These are phyloP conservation scores for Dipodomys ordii DNA, from an alignment of 2,113 vertebrate species.

Conservation along the genomic window DNA sequence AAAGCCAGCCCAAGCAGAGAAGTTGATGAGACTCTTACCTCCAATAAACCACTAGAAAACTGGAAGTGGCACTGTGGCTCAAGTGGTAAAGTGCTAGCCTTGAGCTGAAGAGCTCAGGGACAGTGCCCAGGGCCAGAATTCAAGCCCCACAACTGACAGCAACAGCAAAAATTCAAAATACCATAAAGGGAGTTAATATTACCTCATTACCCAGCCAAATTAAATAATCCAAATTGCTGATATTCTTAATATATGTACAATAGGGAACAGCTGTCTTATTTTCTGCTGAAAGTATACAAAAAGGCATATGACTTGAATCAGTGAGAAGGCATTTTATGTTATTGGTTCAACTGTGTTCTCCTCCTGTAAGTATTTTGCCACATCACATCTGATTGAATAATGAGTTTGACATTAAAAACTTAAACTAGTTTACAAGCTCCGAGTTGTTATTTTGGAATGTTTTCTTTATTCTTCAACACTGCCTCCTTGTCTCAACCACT, in stretches of 20 bases:
- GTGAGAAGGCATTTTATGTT: background rate
- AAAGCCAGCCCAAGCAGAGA: no score
- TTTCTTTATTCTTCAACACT: background rate
- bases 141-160: no score
- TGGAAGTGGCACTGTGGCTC: no score
- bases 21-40: no score
- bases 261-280: background rate
- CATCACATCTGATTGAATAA: background rate
- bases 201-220: background rate
- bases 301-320: background rate
- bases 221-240: background rate
- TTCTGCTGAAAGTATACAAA: background rate
- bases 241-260: background rate
- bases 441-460: conserved; percentile 10
- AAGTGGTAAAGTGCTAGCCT: no score
- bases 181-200: background rate
- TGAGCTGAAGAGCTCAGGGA: no score
- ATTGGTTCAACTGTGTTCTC: background rate
- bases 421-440: background rate
- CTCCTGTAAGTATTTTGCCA: conserved; percentile 17
- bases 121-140: no score
- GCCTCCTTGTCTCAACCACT: background rate
- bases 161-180: background rate
- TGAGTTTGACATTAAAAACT: conserved; percentile 8
- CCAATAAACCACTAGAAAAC: no score